Conservation (phyloP, 2,113 vertebrate species). For the Phaethornis superciliosus region DNA sequence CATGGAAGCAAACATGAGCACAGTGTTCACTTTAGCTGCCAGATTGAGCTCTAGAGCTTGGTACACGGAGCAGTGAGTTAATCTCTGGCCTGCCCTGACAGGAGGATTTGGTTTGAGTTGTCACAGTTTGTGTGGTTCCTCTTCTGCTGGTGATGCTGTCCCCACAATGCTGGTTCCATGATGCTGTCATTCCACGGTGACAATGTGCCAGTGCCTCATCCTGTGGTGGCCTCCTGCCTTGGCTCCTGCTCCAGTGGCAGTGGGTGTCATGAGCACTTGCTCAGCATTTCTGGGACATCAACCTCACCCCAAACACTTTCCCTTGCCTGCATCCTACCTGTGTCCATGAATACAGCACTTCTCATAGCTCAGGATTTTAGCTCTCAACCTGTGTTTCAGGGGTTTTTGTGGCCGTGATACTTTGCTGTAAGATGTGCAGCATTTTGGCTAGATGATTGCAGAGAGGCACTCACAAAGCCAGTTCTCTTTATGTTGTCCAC, state of each 20-base stretch:
- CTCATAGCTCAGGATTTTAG: fast-evolving
- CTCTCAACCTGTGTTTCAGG: neutral
- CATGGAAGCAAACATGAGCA: fast-evolving
- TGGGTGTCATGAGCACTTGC: fast-evolving
- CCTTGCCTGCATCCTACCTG: fast-evolving
- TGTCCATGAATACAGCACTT: fast-evolving
- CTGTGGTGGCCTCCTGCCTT: neutral
- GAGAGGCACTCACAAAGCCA: neutral
- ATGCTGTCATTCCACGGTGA: fast-evolving
- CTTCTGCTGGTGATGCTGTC: neutral
- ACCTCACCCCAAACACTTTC: fast-evolving
- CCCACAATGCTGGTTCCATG: neutral
- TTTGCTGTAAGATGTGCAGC: neutral
- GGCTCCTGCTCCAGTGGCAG: fast-evolving
- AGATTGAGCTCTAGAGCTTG: fast-evolving
- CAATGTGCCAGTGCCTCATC: neutral
- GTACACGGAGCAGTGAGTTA: fast-evolving
- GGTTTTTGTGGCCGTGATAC: neutral
- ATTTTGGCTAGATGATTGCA: neutral
- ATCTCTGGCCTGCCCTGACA: neutral
- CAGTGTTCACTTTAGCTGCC: neutral
- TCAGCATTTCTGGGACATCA: fast-evolving
- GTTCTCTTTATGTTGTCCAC: neutral
- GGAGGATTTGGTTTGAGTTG: neutral
- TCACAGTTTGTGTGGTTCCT: neutral